Evolutionary conservation across 2,888 invertebrate genomes (phyloP).

Genomic region (Orthosia gracilis): DNA sequence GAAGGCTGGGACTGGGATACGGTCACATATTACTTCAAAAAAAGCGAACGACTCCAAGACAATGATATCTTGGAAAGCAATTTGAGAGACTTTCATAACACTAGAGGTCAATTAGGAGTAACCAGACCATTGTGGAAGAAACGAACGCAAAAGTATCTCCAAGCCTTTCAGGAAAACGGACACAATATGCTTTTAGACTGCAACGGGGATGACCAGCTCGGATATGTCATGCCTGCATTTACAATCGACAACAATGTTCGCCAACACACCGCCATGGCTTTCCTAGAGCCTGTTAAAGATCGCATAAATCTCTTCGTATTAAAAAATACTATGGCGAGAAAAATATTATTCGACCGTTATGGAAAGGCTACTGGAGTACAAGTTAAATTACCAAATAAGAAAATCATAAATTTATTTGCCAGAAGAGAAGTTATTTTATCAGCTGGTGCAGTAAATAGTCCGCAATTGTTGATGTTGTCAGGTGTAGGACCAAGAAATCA

Average conservation of each 20-base stretch:
- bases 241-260: constrained; percentile 70
- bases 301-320: constrained; percentile 73
- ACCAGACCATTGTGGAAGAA: constrained; percentile 76
- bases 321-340: constrained; percentile 74
- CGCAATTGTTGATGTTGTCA: constrained; percentile 81
- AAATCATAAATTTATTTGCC: constrained; percentile 65
- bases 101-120: constrained; percentile 73
- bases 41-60: constrained; percentile 73
- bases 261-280: constrained; percentile 73
- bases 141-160: constrained; percentile 77
- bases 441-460: constrained; percentile 78
- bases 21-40: constrained; percentile 76
- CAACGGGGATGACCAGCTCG: constrained; percentile 72
- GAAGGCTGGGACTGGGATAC: constrained; percentile 78
- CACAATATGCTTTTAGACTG: constrained; percentile 69
- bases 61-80: constrained; percentile 70
- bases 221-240: constrained; percentile 69
- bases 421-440: constrained; percentile 78
- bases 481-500: constrained; percentile 79
- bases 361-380: constrained; percentile 74
- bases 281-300: constrained; percentile 68
- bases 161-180: constrained; percentile 75
- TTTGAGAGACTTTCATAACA: constrained; percentile 74
- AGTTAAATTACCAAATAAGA: constrained; percentile 65
- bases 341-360: constrained; percentile 70